These are phyloP conservation scores for Argyresthia albistria DNA, from an alignment of 2,888 invertebrate genomes.

Conservation along the genomic window DNA sequence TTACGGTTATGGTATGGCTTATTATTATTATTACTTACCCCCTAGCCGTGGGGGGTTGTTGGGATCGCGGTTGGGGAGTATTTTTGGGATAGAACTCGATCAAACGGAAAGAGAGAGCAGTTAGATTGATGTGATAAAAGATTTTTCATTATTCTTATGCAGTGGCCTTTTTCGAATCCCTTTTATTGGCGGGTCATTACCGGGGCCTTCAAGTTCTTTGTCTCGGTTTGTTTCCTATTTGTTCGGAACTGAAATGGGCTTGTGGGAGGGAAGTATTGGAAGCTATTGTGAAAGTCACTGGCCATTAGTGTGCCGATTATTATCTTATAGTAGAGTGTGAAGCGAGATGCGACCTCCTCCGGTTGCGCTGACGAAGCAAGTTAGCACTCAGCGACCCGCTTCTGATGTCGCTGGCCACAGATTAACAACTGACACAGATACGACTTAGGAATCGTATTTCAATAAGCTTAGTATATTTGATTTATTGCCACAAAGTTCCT, in stretches of 20 bases:
- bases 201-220: background rate
- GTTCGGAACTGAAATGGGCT: background rate
- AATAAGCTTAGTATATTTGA: no score
- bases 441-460: no score
- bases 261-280: no score
- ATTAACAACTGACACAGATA: no score
- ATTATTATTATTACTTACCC: background rate
- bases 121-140: constrained; percentile 25
- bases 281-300: no score
- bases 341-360: no score
- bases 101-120: constrained; percentile 20
- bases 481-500: no score
- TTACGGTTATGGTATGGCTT: constrained; percentile 19
- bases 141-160: constrained; percentile 20
- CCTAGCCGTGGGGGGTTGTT: background rate
- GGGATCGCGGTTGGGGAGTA: background rate
- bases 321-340: no score
- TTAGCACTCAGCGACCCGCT: no score
- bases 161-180: constrained; percentile 6
- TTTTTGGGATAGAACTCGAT: constrained; percentile 9
- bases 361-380: no score
- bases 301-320: no score
- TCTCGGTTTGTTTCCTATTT: background rate
- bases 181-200: background rate
- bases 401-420: no score